These are phyloP conservation scores for Diploptera punctata DNA, from an alignment of 2,888 invertebrate genomes.

Conservation along the genomic window DNA sequence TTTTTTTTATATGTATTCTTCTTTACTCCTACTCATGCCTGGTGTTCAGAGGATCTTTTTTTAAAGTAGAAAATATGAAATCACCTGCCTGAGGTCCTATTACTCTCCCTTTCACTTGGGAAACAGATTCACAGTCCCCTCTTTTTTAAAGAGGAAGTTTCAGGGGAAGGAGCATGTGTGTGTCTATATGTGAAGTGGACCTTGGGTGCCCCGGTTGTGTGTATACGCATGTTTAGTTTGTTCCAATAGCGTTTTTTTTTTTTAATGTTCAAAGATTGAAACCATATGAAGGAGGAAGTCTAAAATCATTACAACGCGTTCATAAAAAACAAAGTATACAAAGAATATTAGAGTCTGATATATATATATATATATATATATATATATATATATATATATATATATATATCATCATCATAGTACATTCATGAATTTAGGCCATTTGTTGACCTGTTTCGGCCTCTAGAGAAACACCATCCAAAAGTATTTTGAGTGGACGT, in stretches of 20 bases:
- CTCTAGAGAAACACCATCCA: too few species aligned
- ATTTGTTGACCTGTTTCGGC: too few species aligned
- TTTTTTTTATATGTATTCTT: conserved; percentile 1
- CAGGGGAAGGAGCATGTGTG: background rate
- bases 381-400: too few species aligned
- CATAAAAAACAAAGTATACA: too few species aligned
- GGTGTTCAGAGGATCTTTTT: background rate
- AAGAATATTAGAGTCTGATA: too few species aligned
- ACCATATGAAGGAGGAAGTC: background rate
- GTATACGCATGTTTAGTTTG: background rate
- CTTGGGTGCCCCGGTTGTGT: background rate
- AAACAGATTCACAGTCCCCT: background rate
- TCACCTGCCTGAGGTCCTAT: conserved; percentile 30
- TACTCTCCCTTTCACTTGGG: conserved; percentile 25
- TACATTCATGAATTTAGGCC: too few species aligned
- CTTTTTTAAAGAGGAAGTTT: conserved; percentile 15
- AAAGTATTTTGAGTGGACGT: too few species aligned
- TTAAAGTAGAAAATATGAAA: conserved; percentile 11
- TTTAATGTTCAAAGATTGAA: background rate
- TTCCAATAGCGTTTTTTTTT: background rate
- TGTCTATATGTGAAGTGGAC: background rate
- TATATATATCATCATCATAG: too few species aligned
- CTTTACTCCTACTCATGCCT: conserved; percentile 1
- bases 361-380: too few species aligned
- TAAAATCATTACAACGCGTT: background rate